A percentile compares a stretch with the other conserved stretches of the same genome.
These are phyloP conservation scores for Tanypteryx hageni DNA, from an alignment of 2,888 invertebrate genomes.

Conservation along the genomic window DNA sequence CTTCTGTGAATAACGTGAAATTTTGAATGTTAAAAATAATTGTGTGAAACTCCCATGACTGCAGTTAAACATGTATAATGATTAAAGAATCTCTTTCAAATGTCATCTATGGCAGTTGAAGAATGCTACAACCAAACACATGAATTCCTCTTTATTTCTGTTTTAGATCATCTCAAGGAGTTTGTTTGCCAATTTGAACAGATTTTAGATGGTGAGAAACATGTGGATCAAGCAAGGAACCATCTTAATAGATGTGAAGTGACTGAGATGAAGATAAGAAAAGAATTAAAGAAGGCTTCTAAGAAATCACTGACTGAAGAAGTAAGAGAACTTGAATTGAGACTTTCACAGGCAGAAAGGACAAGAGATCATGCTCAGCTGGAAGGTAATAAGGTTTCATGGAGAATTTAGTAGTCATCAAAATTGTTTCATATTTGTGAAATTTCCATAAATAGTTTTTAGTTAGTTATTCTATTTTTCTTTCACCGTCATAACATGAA, in stretches of 20 bases:
- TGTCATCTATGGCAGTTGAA: too few species aligned
- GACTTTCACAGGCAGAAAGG: constrained; percentile 75
- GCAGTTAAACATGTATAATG: too few species aligned
- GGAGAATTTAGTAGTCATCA: background rate
- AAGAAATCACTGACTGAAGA: constrained; percentile 74
- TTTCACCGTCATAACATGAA: too few species aligned
- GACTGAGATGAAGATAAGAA: constrained; percentile 74
- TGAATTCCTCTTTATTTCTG: constrained; percentile 38
- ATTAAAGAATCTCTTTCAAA: too few species aligned
- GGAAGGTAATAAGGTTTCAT: constrained; percentile 74
- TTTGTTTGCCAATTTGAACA: constrained; percentile 76
- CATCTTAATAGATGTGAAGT: constrained; percentile 74
- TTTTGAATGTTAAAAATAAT: too few species aligned
- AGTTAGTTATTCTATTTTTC: too few species aligned
- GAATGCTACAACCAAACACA: background rate
- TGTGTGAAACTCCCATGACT: too few species aligned
- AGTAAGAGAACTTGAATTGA: constrained; percentile 74
- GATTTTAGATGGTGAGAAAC: constrained; percentile 76
- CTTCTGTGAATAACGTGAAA: too few species aligned
- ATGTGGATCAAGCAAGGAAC: constrained; percentile 74
- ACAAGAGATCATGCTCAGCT: constrained; percentile 75
- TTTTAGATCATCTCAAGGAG: constrained; percentile 75
- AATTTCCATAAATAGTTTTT: too few species aligned
- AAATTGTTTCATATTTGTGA: background rate
- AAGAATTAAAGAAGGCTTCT: constrained; percentile 74